Evolutionary conservation across 2,113 vertebrate genomes (phyloP).

Genomic region (Pardalotus punctatus): DNA sequence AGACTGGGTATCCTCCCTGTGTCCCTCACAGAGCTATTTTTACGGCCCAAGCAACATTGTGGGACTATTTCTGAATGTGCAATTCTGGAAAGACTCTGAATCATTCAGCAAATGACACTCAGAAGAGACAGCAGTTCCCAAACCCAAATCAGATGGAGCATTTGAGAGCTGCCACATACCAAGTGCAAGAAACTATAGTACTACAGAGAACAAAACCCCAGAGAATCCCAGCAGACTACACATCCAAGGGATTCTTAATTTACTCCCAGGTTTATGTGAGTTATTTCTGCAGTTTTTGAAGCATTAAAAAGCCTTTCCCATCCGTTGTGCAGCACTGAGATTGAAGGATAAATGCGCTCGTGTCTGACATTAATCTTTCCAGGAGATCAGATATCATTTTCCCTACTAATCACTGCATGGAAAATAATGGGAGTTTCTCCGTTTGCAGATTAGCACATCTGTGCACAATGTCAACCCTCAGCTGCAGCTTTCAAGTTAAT

Average conservation of each 20-base stretch:
- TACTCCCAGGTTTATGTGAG: background rate
- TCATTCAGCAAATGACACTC: background rate
- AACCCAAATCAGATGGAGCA: background rate
- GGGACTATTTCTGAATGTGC: background rate
- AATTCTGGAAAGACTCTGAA: background rate
- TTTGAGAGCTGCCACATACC: background rate
- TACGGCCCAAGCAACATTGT: background rate
- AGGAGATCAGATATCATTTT: background rate
- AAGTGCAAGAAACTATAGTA: background rate
- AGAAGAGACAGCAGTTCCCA: background rate
- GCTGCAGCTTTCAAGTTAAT: slow-evolving; percentile 53
- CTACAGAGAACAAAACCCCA: background rate
- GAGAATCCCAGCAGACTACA: background rate
- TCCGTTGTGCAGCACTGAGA: background rate
- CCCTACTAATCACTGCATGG: background rate
- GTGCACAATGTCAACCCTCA: slow-evolving; percentile 12
- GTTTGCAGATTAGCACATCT: slow-evolving; percentile 31
- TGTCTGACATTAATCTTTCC: background rate
- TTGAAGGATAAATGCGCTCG: background rate
- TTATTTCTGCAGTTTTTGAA: background rate
- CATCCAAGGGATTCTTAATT: background rate
- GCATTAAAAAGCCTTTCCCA: background rate
- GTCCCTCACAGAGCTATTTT: background rate
- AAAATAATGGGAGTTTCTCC: slow-evolving; percentile 19
- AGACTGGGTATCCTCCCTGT: background rate